Base-by-base conservation (phyloP, 2,888 invertebrate genomes). In the Caenorhabditis angaria region DNA sequence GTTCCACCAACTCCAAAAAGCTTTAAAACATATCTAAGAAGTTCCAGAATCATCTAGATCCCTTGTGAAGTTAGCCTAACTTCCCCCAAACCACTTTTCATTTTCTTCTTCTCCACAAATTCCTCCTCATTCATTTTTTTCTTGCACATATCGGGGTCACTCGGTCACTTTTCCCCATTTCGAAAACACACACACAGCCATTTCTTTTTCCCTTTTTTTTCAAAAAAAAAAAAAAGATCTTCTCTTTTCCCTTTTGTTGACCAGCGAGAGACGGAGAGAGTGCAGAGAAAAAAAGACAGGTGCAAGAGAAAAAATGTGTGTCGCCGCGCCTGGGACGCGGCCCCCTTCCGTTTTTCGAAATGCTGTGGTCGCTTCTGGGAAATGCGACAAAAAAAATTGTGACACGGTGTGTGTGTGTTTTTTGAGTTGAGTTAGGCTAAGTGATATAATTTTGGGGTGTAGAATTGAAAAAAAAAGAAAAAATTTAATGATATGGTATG, bases 111-210 rank as follows among this genome's bases (percentile, higher is more conserved):
- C 48, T 12, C 48, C 10, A 48, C n/a, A 8, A 48, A n/a, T n/a
- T n/a, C n/a, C n/a, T n/a, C n/a, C n/a, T n/a, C n/a, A n/a, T n/a
- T n/a, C 41, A 41, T 41, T 41, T 41, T 18, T 12, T 41, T 48
- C n/a, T 54, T 70, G 70, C 70, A 65, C 70, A 70, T 65, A 70
- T 70, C 58, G 61, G 65, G 70, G 70, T 70, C 70, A 70, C 57
- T 70, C 70, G 70, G 70, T 70, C 70, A 70, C 57, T 70, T 50
- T 55, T 62, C 59, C 62, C 63, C 62, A 48, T 53, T 35, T 50
- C 24, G 50, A 54, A 54, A 51, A 51, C 4, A 27, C n/a, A 24
- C 22, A n/a, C 8, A 48, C n/a, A 8, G n/a, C 8, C n/a, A n/a
- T 51, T 8, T 51, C 51, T 51, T 22, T 51, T 12, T 5, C 27